Evolutionary conservation across 30 jellyfish, hydroid and myxozoan species (phyloP), one percentile per base, ranked within the genome.

Genomic region (Catostylus mosaicus): DNA sequence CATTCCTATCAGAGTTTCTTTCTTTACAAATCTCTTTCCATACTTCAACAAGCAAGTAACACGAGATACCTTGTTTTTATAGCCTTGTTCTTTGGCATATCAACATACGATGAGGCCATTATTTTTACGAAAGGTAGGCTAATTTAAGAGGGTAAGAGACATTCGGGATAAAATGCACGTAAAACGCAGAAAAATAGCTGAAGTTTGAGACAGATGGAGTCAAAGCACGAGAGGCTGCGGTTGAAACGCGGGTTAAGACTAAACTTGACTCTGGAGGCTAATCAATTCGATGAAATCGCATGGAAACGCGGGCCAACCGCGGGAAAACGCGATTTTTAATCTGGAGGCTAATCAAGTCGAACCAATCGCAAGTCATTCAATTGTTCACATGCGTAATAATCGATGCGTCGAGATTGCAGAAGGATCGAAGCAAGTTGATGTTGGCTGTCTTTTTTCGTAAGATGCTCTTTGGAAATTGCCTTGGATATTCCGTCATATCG

Each of bases 351-450:
- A 82, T 82, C 92, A 82, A 50, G 57, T 31, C 75, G 64, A 46
- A 57, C 94, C 94, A 84, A 84, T 75, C 68, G 87, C 83, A 46
- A 70, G 71, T 35, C 77, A 50, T 84, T 64, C 83, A 82, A 82
- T 82, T 82, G 80, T 84, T 71, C 93, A 83, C 87, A 71, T 72
- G 95, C 95, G 95, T 84, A 84, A 84, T 84, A 65, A 84, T 75
- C 83, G 88, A 64, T 84, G 95, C 95, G 95, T 84, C 95, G 73
- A 84, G 63, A 69, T 66, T 45, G 78, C 67, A 62, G 73, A 66
- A 51, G 29, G 63, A 37, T 16, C 82, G 83, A 84, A 51, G 77
- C 57, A 36, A 35, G 51, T 84, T 74, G 84, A 60, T 69, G 86
- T 82, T 82, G 92, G 92, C 78, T 82, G 92, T 82, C 92, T 82